Base-by-base conservation (phyloP, 1,140 invertebrate genomes). In the Medauroidea extradentata region DNA sequence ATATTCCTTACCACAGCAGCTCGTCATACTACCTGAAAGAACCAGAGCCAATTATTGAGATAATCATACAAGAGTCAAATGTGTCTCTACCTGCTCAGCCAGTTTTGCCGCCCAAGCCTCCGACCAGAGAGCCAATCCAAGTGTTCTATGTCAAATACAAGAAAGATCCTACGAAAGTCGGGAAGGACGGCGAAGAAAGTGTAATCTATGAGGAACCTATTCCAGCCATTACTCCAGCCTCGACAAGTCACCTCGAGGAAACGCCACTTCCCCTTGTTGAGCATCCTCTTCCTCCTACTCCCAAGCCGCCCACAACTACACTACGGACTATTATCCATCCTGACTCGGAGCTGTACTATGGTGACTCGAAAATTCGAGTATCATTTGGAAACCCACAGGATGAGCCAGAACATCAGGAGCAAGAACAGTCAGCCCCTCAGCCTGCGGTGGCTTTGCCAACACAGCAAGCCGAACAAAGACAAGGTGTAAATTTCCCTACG, bases 131-230 rank as follows among this genome's bases (percentile, higher is more conserved):
- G 69, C 89, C 90, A 13, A 88, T 93, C 46, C 90, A 93, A 66
- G 91, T 93, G 2, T 93, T 91, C 70, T 93, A 93, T 67, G 90
- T 93, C 0, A 92, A 92, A 70, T 93, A 93, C 67, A 88, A 91
- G 63, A 91, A 92, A 71, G 88, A 86, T 63, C 81, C 86, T 23
- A 51, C 63, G 23, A 59, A 65, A 5, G 63, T 65, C 23, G 68
- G 67, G 1, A 66, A 67, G 18, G 54, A 61, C 18, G 54, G 53
- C 23, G 29, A 34, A 34, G 29, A 34, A 11, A 81, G 84, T 57
- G 82, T 92, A 2, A 79, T 91, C 19, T 89, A 91, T 63, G 90
- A 92, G 53, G 77, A 83, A 60, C 89, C 90, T 0, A 75, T 90
- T 21, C 85, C 87, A 1, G 89, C 88, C 9, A 75, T 89, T 3